Evolutionary conservation across 1,140 invertebrate genomes (phyloP).

Genomic region (Coelopa frigida): DNA sequence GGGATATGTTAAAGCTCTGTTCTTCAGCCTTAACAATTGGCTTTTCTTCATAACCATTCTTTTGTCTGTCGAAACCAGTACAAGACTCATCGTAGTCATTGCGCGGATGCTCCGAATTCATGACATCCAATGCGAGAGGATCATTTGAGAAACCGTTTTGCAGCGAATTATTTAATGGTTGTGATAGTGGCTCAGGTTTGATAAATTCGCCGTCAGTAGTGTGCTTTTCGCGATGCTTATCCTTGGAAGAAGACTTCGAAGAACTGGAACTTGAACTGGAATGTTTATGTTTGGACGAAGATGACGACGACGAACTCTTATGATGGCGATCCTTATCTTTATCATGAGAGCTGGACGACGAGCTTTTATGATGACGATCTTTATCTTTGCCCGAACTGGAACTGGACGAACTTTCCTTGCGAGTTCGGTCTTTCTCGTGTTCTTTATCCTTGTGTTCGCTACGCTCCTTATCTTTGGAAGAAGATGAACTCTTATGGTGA

Average conservation of each 20-base stretch:
- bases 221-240: constrained; percentile 30
- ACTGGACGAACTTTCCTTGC: constrained; percentile 46
- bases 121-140: constrained; percentile 45
- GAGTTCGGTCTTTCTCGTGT: constrained; percentile 21
- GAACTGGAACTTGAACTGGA: constrained; percentile 35
- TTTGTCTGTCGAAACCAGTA: constrained; percentile 32
- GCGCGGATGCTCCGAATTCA: constrained; percentile 29
- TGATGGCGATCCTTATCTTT: constrained; percentile 39
- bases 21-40: constrained; percentile 31
- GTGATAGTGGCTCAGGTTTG: constrained; percentile 45
- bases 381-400: constrained; percentile 49
- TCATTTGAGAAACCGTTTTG: constrained; percentile 48
- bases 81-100: constrained; percentile 14
- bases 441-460: too few species aligned
- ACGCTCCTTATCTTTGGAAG: constrained; percentile 46
- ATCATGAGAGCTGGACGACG: constrained; percentile 38
- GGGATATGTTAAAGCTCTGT: constrained; percentile 45
- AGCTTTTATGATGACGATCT: constrained; percentile 42
- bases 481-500: constrained; percentile 43
- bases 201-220: constrained; percentile 34
- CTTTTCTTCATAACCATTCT: constrained; percentile 36
- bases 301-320: constrained; percentile 31
- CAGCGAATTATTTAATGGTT: constrained; percentile 38
- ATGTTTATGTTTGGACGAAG: constrained; percentile 45
- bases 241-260: constrained; percentile 29